Conservation (phyloP, 1,140 invertebrate genomes). For the Adelges cooleyi region DNA sequence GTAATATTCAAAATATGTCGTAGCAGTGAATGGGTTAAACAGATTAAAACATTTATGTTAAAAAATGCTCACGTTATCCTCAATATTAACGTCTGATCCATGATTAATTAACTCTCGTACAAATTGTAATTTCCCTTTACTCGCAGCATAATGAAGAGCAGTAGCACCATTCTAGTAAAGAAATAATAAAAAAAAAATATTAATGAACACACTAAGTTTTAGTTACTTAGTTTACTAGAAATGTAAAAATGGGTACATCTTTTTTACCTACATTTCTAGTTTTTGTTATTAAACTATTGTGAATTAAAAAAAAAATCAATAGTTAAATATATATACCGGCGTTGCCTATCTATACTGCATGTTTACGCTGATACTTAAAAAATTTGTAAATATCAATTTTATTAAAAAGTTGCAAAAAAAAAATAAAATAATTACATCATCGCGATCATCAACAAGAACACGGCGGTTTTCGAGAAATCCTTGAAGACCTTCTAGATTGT, state of each 20-base stretch:
- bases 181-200: too few species aligned
- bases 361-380: not conserved
- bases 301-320: not conserved
- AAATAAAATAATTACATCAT: conserved; percentile 82
- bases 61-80: conserved; percentile 55
- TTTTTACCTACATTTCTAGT: too few species aligned
- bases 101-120: conserved; percentile 70
- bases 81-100: conserved; percentile 79
- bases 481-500: conserved; percentile 65
- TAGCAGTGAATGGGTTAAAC: not conserved
- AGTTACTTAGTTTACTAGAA: too few species aligned
- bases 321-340: not conserved
- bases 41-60: too few species aligned
- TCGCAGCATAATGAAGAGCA: conserved; percentile 76
- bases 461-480: conserved; percentile 69
- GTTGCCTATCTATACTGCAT: too few species aligned
- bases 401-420: conserved; percentile 21
- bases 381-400: not conserved
- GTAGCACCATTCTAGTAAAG: conserved; percentile 74
- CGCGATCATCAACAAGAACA: conserved; percentile 72
- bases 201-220: too few species aligned
- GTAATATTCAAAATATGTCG: not conserved
- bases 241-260: too few species aligned
- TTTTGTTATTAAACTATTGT: too few species aligned
- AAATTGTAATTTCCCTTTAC: conserved; percentile 66